phyloP scores from a whole-genome alignment of 2,797 vertebrate species.

The Etheostoma nigrum region DNA sequence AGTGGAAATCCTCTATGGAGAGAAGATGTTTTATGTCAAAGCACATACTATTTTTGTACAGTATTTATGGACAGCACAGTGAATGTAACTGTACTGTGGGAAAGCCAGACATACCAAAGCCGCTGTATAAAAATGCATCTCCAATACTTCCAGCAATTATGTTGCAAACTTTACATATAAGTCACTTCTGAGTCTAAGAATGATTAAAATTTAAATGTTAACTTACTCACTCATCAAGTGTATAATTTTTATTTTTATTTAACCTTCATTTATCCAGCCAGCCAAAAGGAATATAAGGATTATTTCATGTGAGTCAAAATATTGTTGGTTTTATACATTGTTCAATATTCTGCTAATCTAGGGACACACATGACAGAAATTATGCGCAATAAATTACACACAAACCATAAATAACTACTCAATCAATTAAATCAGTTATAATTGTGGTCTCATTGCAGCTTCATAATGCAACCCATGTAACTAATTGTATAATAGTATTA shows the following conservation, averaged over 20 bases:
- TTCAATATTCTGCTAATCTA: too few relatives aligned
- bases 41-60: conserved; percentile 76
- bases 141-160: conserved; percentile 37
- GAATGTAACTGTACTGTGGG: conserved; percentile 58
- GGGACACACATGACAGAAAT: too few relatives aligned
- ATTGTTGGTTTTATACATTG: too few relatives aligned
- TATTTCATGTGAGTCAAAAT: too few relatives aligned
- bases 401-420: too few relatives aligned
- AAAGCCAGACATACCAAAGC: conserved; percentile 55
- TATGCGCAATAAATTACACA: too few relatives aligned
- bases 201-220: conserved; percentile 56
- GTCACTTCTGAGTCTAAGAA: conserved; percentile 40
- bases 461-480: too few relatives aligned
- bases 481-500: too few relatives aligned
- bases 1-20: conserved; percentile 5
- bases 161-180: conserved; percentile 32
- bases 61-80: conserved; percentile 72
- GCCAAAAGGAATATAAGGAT: too few relatives aligned
- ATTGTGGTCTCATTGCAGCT: too few relatives aligned
- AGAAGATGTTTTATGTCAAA: conserved; percentile 41
- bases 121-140: conserved; percentile 44
- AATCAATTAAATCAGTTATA: background rate
- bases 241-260: background rate
- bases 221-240: background rate
- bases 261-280: background rate